Evolutionary conservation across 2,888 invertebrate genomes (phyloP).

Genomic region (Lochmaea capreae): DNA sequence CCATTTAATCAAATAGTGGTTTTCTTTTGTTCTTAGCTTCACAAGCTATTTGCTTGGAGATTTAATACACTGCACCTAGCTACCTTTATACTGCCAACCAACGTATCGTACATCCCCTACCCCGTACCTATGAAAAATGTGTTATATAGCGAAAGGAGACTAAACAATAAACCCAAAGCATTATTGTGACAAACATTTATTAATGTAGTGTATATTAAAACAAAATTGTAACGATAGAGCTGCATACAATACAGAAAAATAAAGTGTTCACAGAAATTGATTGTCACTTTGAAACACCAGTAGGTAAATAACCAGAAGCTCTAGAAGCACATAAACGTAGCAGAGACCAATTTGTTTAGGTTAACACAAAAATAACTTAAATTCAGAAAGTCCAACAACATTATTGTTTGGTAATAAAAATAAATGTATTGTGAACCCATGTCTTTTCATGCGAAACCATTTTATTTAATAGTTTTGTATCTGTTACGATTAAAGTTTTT

Average conservation of each 20-base stretch:
- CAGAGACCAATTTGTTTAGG: not conserved
- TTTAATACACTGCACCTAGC: slow-evolving; percentile 1
- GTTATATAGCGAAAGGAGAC: slow-evolving; percentile 59
- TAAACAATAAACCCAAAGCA: slow-evolving; percentile 67
- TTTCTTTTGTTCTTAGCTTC: not conserved
- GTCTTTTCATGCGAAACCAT: not conserved
- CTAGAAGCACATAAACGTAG: slow-evolving; percentile 15
- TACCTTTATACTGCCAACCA: slow-evolving; percentile 11
- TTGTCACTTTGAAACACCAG: slow-evolving; percentile 33
- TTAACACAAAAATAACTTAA: not conserved
- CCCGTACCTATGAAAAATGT: slow-evolving; percentile 48
- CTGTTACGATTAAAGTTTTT: no score
- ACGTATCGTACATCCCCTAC: slow-evolving; percentile 15
- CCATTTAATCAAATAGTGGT: no score
- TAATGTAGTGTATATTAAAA: slow-evolving; percentile 66
- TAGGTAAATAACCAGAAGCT: slow-evolving; percentile 33
- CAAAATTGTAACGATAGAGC: slow-evolving; percentile 60
- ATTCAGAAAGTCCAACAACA: not conserved
- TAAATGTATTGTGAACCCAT: not conserved
- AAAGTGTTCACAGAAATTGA: slow-evolving; percentile 54
- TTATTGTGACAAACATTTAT: slow-evolving; percentile 68
- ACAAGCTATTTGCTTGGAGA: not conserved
- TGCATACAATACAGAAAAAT: slow-evolving; percentile 59
- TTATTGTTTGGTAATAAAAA: not conserved
- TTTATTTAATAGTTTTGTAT: no score